Percentiles rank a stretch among this genome's conserved stretches.
phyloP scores from a whole-genome alignment of 2,888 invertebrate species.

The Macrophya alboannulata region DNA sequence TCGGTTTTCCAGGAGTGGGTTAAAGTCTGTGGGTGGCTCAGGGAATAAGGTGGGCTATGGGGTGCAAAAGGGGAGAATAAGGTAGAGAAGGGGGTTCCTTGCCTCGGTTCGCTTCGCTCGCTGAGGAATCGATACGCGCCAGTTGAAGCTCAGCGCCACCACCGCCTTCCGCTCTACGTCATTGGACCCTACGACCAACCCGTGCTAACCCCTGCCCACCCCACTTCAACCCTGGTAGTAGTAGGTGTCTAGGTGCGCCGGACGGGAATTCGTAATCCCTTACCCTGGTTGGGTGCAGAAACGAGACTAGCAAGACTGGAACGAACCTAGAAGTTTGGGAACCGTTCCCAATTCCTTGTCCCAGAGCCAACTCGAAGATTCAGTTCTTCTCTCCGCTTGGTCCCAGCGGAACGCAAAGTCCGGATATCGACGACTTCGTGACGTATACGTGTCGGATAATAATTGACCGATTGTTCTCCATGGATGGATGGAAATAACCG shows the following conservation, averaged over 20 bases:
- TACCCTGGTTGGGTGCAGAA: not conserved
- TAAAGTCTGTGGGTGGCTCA: slow-evolving; percentile 36
- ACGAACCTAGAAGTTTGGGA: slow-evolving; percentile 1
- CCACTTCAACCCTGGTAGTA: slow-evolving; percentile 19
- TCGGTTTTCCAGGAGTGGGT: slow-evolving; percentile 47
- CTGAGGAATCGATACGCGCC: slow-evolving; percentile 78
- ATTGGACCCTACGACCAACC: slow-evolving; percentile 74
- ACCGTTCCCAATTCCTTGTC: slow-evolving; percentile 15
- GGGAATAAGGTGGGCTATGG: slow-evolving; percentile 55
- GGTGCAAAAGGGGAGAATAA: slow-evolving; percentile 55
- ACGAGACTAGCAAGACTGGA: not conserved
- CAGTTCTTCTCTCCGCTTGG: not conserved
- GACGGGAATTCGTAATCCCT: slow-evolving; percentile 31
- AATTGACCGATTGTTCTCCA: slow-evolving; percentile 6
- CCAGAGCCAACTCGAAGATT: not conserved
- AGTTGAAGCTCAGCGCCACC: slow-evolving; percentile 77
- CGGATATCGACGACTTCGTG: not conserved
- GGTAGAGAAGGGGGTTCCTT: slow-evolving; percentile 65
- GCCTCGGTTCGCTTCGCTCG: slow-evolving; percentile 70
- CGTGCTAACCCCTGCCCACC: slow-evolving; percentile 28
- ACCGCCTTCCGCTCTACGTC: slow-evolving; percentile 77
- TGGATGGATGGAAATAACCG: not conserved
- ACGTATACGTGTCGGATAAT: not conserved
- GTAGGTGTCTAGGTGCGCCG: slow-evolving; percentile 45
- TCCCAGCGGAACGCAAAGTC: not conserved